Base-by-base conservation (phyloP, 2,797 vertebrate genomes). In the Chaetophractus vellerosus region DNA sequence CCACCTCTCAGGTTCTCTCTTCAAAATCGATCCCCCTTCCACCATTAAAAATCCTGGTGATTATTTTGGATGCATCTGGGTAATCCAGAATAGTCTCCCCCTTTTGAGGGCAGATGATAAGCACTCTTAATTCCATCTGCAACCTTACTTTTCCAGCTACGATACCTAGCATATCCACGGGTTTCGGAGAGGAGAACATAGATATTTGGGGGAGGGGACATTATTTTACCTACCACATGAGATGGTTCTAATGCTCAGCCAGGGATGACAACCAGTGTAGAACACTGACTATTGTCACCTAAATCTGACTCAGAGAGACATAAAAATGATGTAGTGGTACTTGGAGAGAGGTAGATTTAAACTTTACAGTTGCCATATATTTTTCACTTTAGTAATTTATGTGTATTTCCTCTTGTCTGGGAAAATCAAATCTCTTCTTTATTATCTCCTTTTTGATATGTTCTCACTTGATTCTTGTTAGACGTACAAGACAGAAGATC, bases 391-490 rank as follows among this genome's bases (percentile, higher is more conserved):
- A 93, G 72, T 68, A 78, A 69, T 28, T 4, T 33, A 61, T 78
- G 38, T 59, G 52, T 26, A 21, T 72, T 78, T 81, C 31, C 21
- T 87, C 50, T 87, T 41, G 33, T 52, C 12, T 23, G 8, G 52
- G n/a, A 59, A 83, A 93, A 74, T 75, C 45, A 76, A 93, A 71
- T 91, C 23, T 85, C 16, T 31, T n/a, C 59, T 64, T 82, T 15
- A 69, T 2, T 36, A 15, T 41, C 6, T 33, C 9, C 16, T 84
- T 3, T 88, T 83, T 74, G 16, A 24, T 88, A 79, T 71, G 26
- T 52, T 71, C 24, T 84, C 31, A 55, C 24, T 64, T 69, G 15
- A 8, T 75, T 76, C 26, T 45, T 87, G 10, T 63, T 86, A 75
- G 23, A 50, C 61, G 72, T 26, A 74, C 10, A 41, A 12, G 9